A percentile compares a stretch with the other conserved stretches of the same genome.
These are phyloP conservation scores for Hippolais icterina DNA, from an alignment of 2,113 vertebrate species.

Conservation along the genomic window DNA sequence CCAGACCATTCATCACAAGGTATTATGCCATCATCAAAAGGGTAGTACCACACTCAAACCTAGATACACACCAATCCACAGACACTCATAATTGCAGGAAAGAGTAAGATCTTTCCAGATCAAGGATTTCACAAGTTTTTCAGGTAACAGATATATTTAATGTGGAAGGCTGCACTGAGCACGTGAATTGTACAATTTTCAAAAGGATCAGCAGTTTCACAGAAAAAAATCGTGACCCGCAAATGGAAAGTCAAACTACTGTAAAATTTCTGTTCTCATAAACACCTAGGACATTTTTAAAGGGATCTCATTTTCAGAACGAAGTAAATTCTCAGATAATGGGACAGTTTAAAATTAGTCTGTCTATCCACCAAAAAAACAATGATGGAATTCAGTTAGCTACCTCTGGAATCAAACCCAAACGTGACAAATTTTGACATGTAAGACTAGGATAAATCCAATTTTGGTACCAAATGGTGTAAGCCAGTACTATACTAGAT, in stretches of 20 bases:
- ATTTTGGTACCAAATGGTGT: not conserved
- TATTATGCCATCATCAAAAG: not conserved
- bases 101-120: not conserved
- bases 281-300: not conserved
- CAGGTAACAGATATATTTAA: not conserved
- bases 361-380: not conserved
- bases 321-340: not conserved
- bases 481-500: not conserved
- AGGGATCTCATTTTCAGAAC: not conserved
- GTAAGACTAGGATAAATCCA: not conserved
- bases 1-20: rapidly evolving
- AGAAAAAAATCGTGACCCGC: not conserved
- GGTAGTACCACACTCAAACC: not conserved
- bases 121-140: not conserved
- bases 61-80: not conserved
- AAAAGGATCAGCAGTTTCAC: not conserved
- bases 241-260: not conserved
- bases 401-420: not conserved
- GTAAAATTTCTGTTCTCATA: not conserved
- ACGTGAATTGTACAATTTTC: not conserved
- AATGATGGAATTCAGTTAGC: not conserved
- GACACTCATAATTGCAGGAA: not conserved
- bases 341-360: not conserved
- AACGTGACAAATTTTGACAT: not conserved
- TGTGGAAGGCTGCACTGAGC: not conserved